Evolutionary conservation across 1,140 invertebrate species (phyloP), one percentile per base, ranked within the genome.

Genomic region (Cataglyphis hispanica): DNA sequence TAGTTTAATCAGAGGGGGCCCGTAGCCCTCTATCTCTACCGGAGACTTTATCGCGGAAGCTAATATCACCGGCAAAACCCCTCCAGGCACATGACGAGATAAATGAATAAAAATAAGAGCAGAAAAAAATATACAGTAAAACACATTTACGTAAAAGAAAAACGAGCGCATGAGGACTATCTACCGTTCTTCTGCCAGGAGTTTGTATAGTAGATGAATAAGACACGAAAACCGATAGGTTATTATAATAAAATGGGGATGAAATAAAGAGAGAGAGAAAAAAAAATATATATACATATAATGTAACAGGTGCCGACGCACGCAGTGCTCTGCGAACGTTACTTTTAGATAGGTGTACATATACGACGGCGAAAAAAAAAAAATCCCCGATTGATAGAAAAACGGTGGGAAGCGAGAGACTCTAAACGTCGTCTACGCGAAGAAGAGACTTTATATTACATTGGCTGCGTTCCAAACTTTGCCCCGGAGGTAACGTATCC

Each of bases 341-440:
- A 81, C 66, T 72, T 64, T 84, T 85, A 80, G 84, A 85, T 67
- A 85, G 63, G 63, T 67, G 75, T 85, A 85, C 53, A 85, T 80
- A 77, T 31, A 77, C 74, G 86, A 84, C 37, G 53, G 25, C 53
- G 66, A 83, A 46, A 16, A 46, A 43, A 43, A n/a, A n/a, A 50
- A 50, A 50, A 56, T 60, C 78, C 34, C 56, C 67, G 37, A 46
- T 83, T 70, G 78, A 74, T 8, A 34, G 46, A 56, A 22, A n/a
- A 43, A 10, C 74, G 25, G 53, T 31, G 56, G 40, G 60, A 88
- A 90, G 90, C 86, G 88, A 87, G 88, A 87, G 90, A 92, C 88
- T 92, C 43, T 91, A 91, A 91, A 90, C 66, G 87, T 92, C 90
- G 88, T 92, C 87, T 89, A 90, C 85, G 84, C 85, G 84, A 89